These are phyloP conservation scores for Donacobius atricapilla DNA, from an alignment of 2,113 vertebrate species.

Conservation along the genomic window DNA sequence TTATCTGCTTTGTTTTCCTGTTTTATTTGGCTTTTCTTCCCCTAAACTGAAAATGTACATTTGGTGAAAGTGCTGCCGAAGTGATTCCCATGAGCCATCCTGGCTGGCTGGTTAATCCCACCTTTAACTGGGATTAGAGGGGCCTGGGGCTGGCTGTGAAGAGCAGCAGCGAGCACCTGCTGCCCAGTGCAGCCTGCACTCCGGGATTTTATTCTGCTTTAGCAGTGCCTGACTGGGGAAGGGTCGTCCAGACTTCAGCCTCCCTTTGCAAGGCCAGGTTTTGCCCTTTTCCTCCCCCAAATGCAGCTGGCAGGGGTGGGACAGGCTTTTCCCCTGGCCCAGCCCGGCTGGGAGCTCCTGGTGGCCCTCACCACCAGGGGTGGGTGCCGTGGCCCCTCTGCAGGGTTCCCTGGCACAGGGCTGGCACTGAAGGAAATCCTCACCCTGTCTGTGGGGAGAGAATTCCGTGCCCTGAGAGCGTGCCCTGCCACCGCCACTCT, in stretches of 20 bases:
- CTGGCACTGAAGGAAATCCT: accelerated
- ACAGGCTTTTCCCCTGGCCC: background rate
- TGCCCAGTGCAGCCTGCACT: background rate
- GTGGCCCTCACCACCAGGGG: accelerated
- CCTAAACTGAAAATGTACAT: background rate
- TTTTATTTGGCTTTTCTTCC: background rate
- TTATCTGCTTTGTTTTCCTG: background rate
- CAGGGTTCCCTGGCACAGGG: background rate
- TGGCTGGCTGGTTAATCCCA: background rate
- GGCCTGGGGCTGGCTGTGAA: background rate
- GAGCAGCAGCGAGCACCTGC: background rate
- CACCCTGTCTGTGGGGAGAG: accelerated
- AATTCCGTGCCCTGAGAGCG: background rate
- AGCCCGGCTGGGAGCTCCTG: background rate
- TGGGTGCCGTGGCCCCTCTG: accelerated
- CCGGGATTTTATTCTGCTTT: background rate
- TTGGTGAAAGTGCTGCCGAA: background rate
- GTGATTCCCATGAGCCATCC: background rate
- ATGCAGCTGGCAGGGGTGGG: background rate
- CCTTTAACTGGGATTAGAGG: background rate
- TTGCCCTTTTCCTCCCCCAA: background rate
- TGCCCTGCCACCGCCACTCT: background rate
- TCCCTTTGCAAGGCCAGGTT: background rate
- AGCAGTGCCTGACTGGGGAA: background rate
- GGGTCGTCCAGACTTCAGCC: accelerated